Conservation (phyloP, 23 tunicate species). For the Trididemnum nubilum region DNA sequence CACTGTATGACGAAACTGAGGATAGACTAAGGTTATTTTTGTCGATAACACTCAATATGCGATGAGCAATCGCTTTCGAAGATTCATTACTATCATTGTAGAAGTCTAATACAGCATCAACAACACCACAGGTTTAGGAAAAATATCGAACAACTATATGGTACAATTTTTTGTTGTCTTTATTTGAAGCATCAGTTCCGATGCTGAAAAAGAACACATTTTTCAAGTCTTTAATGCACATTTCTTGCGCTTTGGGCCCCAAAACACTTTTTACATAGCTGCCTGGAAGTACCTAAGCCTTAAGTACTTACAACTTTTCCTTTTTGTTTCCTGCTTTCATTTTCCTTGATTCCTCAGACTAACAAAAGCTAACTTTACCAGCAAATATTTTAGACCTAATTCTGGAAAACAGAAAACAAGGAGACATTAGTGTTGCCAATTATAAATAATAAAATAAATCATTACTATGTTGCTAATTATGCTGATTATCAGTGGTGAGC, state of each 20-base stretch:
- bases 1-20: conserved; percentile 16
- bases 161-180: conserved; percentile 8
- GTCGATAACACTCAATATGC: conserved; percentile 4
- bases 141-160: too few species aligned
- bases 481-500: too few species aligned
- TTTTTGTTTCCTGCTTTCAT: not conserved
- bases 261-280: too few species aligned
- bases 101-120: conserved; percentile 18
- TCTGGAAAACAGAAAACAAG: too few species aligned
- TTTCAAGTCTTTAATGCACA: conserved; percentile 12
- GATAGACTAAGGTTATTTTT: conserved; percentile 10
- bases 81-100: conserved; percentile 18
- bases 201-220: conserved; percentile 17
- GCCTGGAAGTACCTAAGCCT: too few species aligned
- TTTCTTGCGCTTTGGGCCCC: too few species aligned
- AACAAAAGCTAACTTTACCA: too few species aligned
- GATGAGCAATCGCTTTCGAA: conserved; percentile 18
- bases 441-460: too few species aligned
- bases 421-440: too few species aligned
- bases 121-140: conserved; percentile 18
- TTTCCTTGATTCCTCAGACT: not conserved
- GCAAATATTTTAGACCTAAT: not conserved
- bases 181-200: conserved; percentile 20
- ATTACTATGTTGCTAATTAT: too few species aligned
- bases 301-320: too few species aligned